Conservation (phyloP, 1,140 invertebrate species). For the Plectrocnemia conspersa region DNA sequence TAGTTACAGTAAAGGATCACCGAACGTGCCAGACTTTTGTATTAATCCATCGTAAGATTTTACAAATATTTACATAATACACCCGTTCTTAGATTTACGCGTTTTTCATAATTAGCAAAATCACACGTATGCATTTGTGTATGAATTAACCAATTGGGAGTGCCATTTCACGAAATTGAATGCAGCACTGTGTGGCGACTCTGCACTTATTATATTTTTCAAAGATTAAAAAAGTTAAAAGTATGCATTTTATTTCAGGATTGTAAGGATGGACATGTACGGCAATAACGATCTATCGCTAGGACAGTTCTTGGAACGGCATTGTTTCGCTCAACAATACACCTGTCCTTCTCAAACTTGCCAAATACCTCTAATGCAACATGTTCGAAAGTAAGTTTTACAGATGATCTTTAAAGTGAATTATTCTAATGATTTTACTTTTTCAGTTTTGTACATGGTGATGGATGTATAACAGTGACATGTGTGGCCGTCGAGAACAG, state of each 20-base stretch:
- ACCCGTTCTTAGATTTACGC: not conserved
- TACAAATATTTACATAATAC: constrained; percentile 27
- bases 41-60: constrained; percentile 83
- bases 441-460: constrained; percentile 69
- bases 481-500: constrained; percentile 48
- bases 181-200: too few species aligned
- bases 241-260: constrained; percentile 49
- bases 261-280: constrained; percentile 93
- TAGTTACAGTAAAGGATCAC: constrained; percentile 78
- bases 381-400: constrained; percentile 60
- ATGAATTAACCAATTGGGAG: too few species aligned
- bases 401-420: not conserved
- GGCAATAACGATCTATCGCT: constrained; percentile 90
- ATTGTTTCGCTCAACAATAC: constrained; percentile 82
- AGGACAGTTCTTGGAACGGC: constrained; percentile 88
- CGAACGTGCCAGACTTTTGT: constrained; percentile 81
- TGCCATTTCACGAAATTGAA: too few species aligned
- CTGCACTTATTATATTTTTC: too few species aligned
- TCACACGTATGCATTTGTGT: too few species aligned
- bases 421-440: constrained; percentile 5
- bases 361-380: constrained; percentile 80
- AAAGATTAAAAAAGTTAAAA: too few species aligned
- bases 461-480: constrained; percentile 61
- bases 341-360: constrained; percentile 78
- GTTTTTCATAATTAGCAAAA: constrained; percentile 15